These are phyloP conservation scores for Cantharis nigra DNA, from an alignment of 2,888 invertebrate species.

Conservation along the genomic window DNA sequence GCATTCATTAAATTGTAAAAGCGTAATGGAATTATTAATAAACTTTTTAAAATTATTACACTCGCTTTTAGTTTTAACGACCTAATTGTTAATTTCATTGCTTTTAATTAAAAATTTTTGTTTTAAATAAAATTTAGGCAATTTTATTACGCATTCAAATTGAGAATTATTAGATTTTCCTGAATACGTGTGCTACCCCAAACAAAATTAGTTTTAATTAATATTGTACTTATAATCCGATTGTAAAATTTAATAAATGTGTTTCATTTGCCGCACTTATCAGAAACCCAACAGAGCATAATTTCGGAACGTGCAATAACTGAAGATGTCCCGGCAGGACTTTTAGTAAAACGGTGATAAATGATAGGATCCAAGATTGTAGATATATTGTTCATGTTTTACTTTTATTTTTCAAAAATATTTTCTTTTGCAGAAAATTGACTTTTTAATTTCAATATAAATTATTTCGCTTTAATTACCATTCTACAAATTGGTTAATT, in stretches of 20 bases:
- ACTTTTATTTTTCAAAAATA: conserved; percentile 18
- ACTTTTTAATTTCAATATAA: conserved; percentile 10
- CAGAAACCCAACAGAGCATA: conserved; percentile 17
- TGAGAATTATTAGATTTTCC: background rate
- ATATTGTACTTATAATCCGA: background rate
- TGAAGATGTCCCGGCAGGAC: conserved; percentile 25
- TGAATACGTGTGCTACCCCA: background rate
- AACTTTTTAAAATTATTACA: background rate
- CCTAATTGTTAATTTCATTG: background rate
- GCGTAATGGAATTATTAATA: background rate
- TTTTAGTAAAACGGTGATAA: conserved; percentile 26
- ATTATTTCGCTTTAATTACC: conserved; percentile 8
- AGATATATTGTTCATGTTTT: conserved; percentile 20
- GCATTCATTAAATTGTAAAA: background rate
- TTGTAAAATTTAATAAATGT: conserved; percentile 4
- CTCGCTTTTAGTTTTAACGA: background rate
- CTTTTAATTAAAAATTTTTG: background rate
- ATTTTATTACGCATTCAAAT: background rate
- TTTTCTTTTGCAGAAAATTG: conserved; percentile 13
- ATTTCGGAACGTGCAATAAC: conserved; percentile 27
- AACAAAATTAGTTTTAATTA: background rate
- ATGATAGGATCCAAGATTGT: conserved; percentile 23
- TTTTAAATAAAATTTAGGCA: background rate
- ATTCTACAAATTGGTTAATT: background rate
- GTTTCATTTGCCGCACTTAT: conserved; percentile 14